phyloP scores from a whole-genome alignment of 1,140 invertebrate genomes.

The Euura lappo region DNA sequence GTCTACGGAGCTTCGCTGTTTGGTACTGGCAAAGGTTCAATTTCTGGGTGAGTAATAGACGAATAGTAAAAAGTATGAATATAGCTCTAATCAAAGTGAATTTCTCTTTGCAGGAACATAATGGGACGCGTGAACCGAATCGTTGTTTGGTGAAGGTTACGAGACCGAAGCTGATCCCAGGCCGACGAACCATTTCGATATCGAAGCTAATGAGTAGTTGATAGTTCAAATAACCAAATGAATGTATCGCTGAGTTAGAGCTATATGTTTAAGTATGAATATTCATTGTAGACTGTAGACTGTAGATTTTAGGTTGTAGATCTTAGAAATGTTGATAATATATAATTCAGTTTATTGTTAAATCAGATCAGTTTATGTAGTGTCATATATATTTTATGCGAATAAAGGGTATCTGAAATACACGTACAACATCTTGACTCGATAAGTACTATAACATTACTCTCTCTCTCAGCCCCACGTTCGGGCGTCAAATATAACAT shows the following conservation, averaged over 20 bases:
- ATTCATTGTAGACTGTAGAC: neutral
- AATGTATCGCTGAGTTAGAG: neutral
- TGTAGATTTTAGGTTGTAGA: neutral
- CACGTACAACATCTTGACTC: neutral
- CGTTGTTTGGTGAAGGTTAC: neutral
- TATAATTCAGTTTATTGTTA: neutral
- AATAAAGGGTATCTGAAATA: neutral
- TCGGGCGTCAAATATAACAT: too few species aligned
- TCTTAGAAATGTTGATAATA: neutral
- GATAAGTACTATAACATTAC: too few species aligned
- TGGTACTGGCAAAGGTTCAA: constrained; percentile 33
- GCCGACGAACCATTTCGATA: neutral
- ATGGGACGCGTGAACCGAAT: neutral
- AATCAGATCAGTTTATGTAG: neutral
- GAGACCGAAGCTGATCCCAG: neutral
- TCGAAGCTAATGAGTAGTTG: neutral
- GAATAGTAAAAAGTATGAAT: too few species aligned
- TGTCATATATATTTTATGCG: neutral
- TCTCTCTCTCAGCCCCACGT: too few species aligned
- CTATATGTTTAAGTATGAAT: neutral
- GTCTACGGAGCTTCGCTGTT: constrained; percentile 45
- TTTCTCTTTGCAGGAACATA: neutral
- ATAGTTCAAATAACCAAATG: neutral
- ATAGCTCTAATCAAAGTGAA: too few species aligned
- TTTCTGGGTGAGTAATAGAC: constrained; percentile 29